phyloP scores from a whole-genome alignment of 2,888 invertebrate species.

The Thecophora atra region DNA sequence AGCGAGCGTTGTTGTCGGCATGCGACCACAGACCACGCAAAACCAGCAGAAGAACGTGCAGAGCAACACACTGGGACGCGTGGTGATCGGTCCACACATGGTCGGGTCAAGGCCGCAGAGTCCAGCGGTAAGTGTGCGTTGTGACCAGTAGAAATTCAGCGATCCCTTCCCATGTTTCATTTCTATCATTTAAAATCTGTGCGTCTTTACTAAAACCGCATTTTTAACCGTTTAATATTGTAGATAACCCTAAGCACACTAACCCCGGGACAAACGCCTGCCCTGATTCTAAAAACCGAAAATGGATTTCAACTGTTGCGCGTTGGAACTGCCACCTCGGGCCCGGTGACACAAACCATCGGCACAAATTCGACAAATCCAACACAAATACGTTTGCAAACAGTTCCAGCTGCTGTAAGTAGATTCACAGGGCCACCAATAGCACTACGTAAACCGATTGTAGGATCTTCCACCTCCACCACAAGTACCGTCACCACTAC shows the following conservation, averaged over 20 bases:
- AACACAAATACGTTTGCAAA: slow-evolving; percentile 85
- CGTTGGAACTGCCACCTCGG: slow-evolving; percentile 82
- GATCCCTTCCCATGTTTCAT: slow-evolving; percentile 35
- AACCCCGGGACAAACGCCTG: slow-evolving; percentile 88
- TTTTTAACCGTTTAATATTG: slow-evolving; percentile 55
- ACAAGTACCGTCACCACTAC: slow-evolving; percentile 53
- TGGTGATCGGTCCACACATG: slow-evolving; percentile 86
- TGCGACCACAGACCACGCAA: slow-evolving; percentile 78
- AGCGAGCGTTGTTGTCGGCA: slow-evolving; percentile 84
- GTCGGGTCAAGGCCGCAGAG: slow-evolving; percentile 82
- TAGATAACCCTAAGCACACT: slow-evolving; percentile 90
- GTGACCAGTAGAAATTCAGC: slow-evolving; percentile 12
- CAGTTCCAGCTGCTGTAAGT: slow-evolving; percentile 88
- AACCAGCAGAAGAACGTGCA: slow-evolving; percentile 78
- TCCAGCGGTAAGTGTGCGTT: slow-evolving; percentile 69
- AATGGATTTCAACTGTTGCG: slow-evolving; percentile 94
- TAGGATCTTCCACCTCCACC: slow-evolving; percentile 62
- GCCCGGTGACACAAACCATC: slow-evolving; percentile 67
- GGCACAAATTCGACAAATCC: slow-evolving; percentile 71
- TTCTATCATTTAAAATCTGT: slow-evolving; percentile 38
- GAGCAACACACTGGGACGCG: slow-evolving; percentile 80
- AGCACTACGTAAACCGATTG: slow-evolving; percentile 71
- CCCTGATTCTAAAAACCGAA: slow-evolving; percentile 93
- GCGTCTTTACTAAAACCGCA: slow-evolving; percentile 29
- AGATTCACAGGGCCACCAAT: slow-evolving; percentile 74